Percentiles rank a stretch among this genome's conserved stretches.
Evolutionary conservation across 2,113 vertebrate genomes (phyloP).

Genomic region (Strix uralensis): DNA sequence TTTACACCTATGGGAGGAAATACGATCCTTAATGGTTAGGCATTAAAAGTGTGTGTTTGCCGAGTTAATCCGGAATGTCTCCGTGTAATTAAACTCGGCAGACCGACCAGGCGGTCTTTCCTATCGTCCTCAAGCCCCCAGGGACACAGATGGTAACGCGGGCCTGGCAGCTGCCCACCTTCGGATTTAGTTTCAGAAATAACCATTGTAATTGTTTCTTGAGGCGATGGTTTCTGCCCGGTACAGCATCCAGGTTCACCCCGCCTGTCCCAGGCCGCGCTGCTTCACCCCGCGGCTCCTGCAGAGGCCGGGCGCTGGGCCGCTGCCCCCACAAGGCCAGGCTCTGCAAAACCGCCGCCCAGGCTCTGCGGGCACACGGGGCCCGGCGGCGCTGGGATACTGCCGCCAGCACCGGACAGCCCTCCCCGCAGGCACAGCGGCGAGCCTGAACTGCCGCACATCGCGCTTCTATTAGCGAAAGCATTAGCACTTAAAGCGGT

Average conservation of each 20-base stretch:
- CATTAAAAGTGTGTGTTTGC: neutral
- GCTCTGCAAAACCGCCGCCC: neutral
- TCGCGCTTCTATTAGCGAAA: accelerated
- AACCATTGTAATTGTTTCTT: neutral
- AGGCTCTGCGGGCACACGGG: too few species aligned
- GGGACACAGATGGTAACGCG: neutral
- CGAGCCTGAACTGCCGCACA: accelerated
- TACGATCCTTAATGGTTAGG: neutral
- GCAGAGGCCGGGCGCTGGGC: accelerated
- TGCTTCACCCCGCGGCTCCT: too few species aligned
- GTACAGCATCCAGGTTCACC: neutral
- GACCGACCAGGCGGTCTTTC: accelerated
- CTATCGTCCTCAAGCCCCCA: neutral
- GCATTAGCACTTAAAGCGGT: neutral
- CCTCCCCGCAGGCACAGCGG: neutral
- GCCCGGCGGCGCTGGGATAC: accelerated
- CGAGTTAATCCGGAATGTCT: accelerated
- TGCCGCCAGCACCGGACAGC: neutral
- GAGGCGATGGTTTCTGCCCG: neutral
- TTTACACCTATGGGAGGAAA: neutral
- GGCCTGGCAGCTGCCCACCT: neutral
- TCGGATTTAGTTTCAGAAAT: neutral
- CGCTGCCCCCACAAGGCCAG: neutral
- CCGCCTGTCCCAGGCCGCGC: neutral
- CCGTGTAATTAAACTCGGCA: neutral